Evolutionary conservation across 1,140 invertebrate genomes (phyloP).

Genomic region (Centruroides sculpturatus): DNA sequence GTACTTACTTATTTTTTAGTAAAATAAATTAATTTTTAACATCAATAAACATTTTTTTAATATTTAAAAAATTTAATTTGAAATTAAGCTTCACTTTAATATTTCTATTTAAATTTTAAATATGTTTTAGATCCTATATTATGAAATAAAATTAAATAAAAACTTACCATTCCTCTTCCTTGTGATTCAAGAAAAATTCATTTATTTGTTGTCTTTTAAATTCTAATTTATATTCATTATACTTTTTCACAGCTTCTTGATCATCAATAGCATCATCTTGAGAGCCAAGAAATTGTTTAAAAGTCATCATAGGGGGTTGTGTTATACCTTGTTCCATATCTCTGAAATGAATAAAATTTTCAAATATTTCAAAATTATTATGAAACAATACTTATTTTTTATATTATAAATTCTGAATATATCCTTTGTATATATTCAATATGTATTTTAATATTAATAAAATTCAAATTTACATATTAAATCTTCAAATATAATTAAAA

Average conservation of each 20-base stretch:
- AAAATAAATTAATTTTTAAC: too few species aligned
- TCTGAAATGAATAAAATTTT: background rate
- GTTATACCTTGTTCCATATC: conserved; percentile 25
- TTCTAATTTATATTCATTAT: conserved; percentile 97
- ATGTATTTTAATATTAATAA: too few species aligned
- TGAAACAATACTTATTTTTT: too few species aligned
- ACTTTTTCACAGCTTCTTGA: conserved; percentile 90
- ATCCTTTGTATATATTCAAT: too few species aligned
- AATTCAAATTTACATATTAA: too few species aligned
- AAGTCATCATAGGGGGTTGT: conserved; percentile 89
- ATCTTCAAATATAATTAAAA: too few species aligned
- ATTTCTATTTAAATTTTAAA: too few species aligned
- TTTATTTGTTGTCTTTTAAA: conserved; percentile 91
- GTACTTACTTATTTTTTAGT: too few species aligned
- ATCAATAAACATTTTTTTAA: too few species aligned
- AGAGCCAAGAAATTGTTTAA: conserved; percentile 89
- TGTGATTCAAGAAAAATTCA: conserved; percentile 97
- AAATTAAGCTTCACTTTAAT: too few species aligned
- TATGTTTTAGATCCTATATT: background rate
- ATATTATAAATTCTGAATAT: too few species aligned
- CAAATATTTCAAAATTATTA: background rate
- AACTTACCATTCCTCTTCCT: conserved; percentile 98
- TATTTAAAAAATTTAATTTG: too few species aligned
- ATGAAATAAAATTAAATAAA: background rate
- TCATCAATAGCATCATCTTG: conserved; percentile 97